phyloP scores from a whole-genome alignment of 2,797 vertebrate species.

The Poeciliopsis turneri region DNA sequence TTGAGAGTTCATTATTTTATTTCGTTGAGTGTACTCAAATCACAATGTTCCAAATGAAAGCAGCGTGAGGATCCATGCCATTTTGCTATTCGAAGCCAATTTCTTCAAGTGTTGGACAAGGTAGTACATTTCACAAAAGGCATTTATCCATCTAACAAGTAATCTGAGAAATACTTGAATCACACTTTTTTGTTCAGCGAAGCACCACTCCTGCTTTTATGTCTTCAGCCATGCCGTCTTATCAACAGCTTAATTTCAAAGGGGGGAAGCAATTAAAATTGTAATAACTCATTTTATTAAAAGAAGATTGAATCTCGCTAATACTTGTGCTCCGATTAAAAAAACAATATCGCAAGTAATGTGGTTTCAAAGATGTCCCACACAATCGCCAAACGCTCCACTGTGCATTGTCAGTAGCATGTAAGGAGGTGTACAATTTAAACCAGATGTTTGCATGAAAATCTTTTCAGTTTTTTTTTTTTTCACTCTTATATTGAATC shows the following conservation, averaged over 20 bases:
- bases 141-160: constrained; percentile 65
- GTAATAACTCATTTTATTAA: constrained; percentile 17
- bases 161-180: constrained; percentile 60
- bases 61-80: constrained; percentile 36
- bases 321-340: constrained; percentile 13
- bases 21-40: constrained; percentile 37
- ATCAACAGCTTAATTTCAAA: constrained; percentile 51
- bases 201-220: constrained; percentile 42
- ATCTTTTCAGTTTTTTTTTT: neutral
- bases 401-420: neutral
- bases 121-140: constrained; percentile 64
- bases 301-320: constrained; percentile 10
- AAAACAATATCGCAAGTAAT: neutral
- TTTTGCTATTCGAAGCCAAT: constrained; percentile 66
- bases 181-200: constrained; percentile 32
- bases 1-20: constrained; percentile 47
- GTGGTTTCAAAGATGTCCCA: neutral
- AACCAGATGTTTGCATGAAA: neutral
- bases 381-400: neutral
- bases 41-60: constrained; percentile 54
- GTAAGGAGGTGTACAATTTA: neutral
- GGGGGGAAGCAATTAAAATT: constrained; percentile 43
- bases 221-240: constrained; percentile 42
- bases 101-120: constrained; percentile 58
- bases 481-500: neutral